A percentile compares a stretch with the other conserved stretches of the same genome.
Evolutionary conservation across 2,797 vertebrate genomes (phyloP).

Genomic region (Hippoglossus hippoglossus): DNA sequence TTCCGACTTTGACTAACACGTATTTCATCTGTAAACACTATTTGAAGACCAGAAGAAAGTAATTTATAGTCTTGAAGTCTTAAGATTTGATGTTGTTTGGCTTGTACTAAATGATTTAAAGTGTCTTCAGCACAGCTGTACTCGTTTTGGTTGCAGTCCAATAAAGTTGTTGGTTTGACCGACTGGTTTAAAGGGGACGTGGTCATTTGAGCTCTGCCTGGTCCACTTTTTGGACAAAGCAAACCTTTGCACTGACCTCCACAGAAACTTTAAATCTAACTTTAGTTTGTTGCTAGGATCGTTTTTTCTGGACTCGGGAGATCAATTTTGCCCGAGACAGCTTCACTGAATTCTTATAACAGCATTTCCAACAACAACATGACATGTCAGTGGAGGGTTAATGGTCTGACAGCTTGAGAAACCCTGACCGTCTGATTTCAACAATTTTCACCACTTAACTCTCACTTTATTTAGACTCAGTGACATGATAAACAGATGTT

Average conservation of each 20-base stretch:
- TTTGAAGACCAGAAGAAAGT: not conserved
- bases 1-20: no score
- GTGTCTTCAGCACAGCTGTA: not conserved
- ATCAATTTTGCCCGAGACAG: slow-evolving; percentile 10
- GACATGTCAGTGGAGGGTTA: not conserved
- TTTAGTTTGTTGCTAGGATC: not conserved
- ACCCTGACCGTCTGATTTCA: not conserved
- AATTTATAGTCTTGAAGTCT: not conserved
- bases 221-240: not conserved
- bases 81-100: not conserved
- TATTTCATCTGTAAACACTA: no score
- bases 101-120: no score
- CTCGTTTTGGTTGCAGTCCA: not conserved
- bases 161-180: not conserved
- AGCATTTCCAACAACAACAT: slow-evolving; percentile 5
- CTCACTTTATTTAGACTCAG: no score
- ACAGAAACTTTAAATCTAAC: not conserved
- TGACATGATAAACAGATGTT: no score
- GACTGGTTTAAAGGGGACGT: not conserved
- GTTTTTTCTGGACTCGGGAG: not conserved
- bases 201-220: not conserved
- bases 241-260: not conserved
- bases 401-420: slow-evolving; percentile 13
- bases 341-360: slow-evolving; percentile 21
- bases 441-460: no score